Evolutionary conservation across 1,140 invertebrate species (phyloP), one percentile per base, ranked within the genome.

Genomic region (Drosophila novamexicana): DNA sequence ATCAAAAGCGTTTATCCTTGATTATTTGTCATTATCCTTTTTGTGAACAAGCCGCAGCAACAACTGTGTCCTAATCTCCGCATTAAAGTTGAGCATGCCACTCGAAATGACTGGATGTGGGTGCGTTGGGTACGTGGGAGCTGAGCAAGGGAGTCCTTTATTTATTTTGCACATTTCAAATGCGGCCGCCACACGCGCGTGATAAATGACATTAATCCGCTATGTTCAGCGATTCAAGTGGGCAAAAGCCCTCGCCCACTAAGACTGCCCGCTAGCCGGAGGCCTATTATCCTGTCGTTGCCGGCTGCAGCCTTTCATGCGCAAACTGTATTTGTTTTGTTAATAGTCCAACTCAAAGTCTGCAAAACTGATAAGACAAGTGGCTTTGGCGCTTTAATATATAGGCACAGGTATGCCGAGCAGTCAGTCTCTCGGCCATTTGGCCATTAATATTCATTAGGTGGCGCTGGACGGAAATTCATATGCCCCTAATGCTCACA

Each of bases 21-120:
- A 91, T 91, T 91, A 91, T 91, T 91, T 88, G 88, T 89, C 80
- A 83, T 91, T 91, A 91, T 91, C 81, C 88, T 81, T 91, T 90
- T 91, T 77, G 76, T 69, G 66, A 64, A 73, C 67, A 75, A 69
- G 58, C 68, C 63, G 69, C 69, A 79, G 64, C 61, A 68, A 69
- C 56, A 81, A 70, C 69, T 62, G 45, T 50, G 75, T 69, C 47
- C 69, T 73, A 76, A 76, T 76, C 74, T 65, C 12, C 36, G 57
- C 70, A 71, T 77, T 83, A 80, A 84, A 72, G 65, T 52, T 40
- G 69, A 58, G 44, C 64, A 61, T 75, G 66, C 49, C 49, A 67
- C 47, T 39, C 54, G 37, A 36, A 36, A n/a, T 67, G 45, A 14
- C 36, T 1, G 14, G 10, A 34, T 47, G 57, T 29, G 3, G 22